Base-by-base conservation (phyloP, 2,797 vertebrate genomes). In the Sphenopsis melanotis region DNA sequence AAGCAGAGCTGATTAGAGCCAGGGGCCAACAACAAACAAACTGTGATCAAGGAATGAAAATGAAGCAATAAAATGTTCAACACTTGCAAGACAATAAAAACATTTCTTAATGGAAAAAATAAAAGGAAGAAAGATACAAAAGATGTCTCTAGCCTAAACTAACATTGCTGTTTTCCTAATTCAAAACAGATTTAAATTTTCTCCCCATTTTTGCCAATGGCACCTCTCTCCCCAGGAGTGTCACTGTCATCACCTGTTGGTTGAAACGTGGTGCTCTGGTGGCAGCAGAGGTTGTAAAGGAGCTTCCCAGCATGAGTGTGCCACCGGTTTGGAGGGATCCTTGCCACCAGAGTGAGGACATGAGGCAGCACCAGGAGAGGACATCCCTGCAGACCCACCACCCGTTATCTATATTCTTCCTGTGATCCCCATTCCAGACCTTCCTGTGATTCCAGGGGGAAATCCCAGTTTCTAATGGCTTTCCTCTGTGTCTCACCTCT, bases 51-150 rank as follows among this genome's bases (percentile, higher is more conserved):
- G 80, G 92, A 95, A 93, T 79, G 27, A 91, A 91, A 94, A 83
- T 44, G 39, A 77, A 95, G 72, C 70, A 90, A 68, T 83, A 87
- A 97, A 94, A 95, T 71, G 42, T 93, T 96, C 86, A 92, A 50
- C 57, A 34, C 84, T 92, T 88, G 46, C 47, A 92, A 96, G 92
- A 89, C 29, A 87, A 70, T 60, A 90, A 94, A 87, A 61, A 17
- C 4, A 52, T 53, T 87, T 77, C 86, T 95, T 79, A 63, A 30
- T 89, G 61, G 15, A 60, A 68, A 77, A 89, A 80, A 47, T 30
- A 74, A 63, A 94, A 68, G 26, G 14, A 93, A 93, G 15, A 69
- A 22, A 32, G 30, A 44, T 19, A 76, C 19, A 76, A 87, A 80
- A 65, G 47, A 93, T 74, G 17, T 50, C 8, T 53, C 61, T 89